A percentile compares a stretch with the other conserved stretches of the same genome.
Evolutionary conservation across 2,113 vertebrate genomes (phyloP).

Genomic region (Callionymus lyra): DNA sequence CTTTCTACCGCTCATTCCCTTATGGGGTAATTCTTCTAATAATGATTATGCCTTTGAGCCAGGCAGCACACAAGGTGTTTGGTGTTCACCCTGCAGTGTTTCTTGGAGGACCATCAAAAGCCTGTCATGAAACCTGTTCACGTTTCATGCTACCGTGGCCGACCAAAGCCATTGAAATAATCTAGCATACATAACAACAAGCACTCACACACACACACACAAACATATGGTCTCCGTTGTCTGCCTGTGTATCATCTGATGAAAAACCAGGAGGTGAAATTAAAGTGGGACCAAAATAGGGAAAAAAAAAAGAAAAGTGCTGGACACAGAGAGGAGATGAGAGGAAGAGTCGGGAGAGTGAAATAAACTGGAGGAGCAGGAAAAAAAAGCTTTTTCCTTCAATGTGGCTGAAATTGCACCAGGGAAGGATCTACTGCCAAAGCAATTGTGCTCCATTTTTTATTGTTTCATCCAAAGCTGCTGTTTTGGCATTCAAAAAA

Average conservation of each 20-base stretch:
- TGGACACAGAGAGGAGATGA: slow-evolving; percentile 18
- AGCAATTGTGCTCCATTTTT: slow-evolving; percentile 25
- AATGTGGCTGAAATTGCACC: slow-evolving; percentile 26
- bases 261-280: slow-evolving; percentile 28
- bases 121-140: slow-evolving; percentile 30
- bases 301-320: slow-evolving; percentile 23
- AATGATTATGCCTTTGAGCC: slow-evolving; percentile 14
- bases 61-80: slow-evolving; percentile 10
- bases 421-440: slow-evolving; percentile 24
- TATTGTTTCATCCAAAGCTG: slow-evolving; percentile 23
- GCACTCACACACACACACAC: slow-evolving; percentile 29
- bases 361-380: slow-evolving; percentile 20
- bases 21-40: no score
- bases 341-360: slow-evolving; percentile 17
- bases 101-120: slow-evolving; percentile 16
- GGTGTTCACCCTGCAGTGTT: slow-evolving; percentile 12
- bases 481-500: slow-evolving; percentile 22
- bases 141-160: slow-evolving; percentile 14
- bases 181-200: slow-evolving; percentile 34
- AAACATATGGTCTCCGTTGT: slow-evolving; percentile 40
- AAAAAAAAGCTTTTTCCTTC: slow-evolving; percentile 12
- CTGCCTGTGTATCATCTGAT: slow-evolving; percentile 31
- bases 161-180: no score
- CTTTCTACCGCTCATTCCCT: no score
- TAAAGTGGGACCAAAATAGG: slow-evolving; percentile 20